Evolutionary conservation across 2,888 invertebrate species (phyloP), one percentile per base, ranked within the genome.

Genomic region (Xestia rhomboidea): DNA sequence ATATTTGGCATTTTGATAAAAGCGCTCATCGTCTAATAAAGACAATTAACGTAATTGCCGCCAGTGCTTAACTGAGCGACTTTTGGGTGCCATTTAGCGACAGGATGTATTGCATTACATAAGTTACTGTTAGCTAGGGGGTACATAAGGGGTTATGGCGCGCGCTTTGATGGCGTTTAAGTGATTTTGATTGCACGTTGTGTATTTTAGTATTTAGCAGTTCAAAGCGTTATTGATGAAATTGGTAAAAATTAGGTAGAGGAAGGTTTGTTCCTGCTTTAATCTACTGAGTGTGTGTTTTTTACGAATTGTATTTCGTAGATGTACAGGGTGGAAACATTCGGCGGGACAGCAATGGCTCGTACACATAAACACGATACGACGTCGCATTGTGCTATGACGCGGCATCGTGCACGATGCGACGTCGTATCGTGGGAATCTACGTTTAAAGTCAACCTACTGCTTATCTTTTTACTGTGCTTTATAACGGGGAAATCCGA

Each of bases 41-140:
- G 92, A 92, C 93, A 94, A 95, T 95, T 94, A 93, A 88, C 82
- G 87, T 93, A 95, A 95, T 94, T 94, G 92, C 91, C 89, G 67
- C 76, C 81, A 90, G 90, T 89, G 89, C 89, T 91, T 90, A 91
- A 91, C 89, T 87, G 88, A 90, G 91, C 89, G 92, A 90, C 90
- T 91, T 93, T 91, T 90, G 90, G 91, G 90, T 87, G 91, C 90
- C 93, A 92, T 93, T 92, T 88, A 89, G 88, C 87, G 83, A 86
- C 88, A 81, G 88, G 88, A 91, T 89, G 89, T 91, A 92, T 91
- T 90, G 89, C 87, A 88, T 92, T 91, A 91, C 89, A 86, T 85
- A 81, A 81, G 87, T 88, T 85, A 84, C 82, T 80, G 74, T 82
- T 79, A 83, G 49, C 68, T 49, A 66, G 54, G 64, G 24, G 0